A percentile compares a stretch with the other conserved stretches of the same genome.
These are phyloP conservation scores for Turnix velox DNA, from an alignment of 2,113 vertebrate genomes.

Conservation along the genomic window DNA sequence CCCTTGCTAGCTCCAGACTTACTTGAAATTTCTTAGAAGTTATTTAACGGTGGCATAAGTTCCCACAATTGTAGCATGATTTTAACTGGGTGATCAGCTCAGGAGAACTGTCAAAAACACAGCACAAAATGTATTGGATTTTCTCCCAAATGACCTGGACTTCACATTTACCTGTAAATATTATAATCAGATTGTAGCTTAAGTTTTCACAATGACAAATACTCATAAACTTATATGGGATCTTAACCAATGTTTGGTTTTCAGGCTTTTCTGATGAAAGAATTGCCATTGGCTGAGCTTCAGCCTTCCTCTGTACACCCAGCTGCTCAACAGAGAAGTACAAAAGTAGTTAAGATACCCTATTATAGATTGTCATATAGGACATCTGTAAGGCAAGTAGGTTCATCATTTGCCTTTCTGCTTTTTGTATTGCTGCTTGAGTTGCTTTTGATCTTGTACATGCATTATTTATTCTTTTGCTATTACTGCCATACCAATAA, in stretches of 20 bases:
- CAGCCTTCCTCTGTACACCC: not conserved
- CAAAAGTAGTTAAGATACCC: not conserved
- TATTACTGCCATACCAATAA: not conserved
- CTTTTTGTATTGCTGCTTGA: not conserved
- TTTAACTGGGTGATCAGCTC: not conserved
- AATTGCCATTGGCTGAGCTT: not conserved
- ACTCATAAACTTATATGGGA: not conserved
- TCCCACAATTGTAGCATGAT: not conserved
- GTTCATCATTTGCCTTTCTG: not conserved
- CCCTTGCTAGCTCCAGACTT: not conserved
- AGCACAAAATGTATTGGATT: not conserved
- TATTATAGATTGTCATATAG: not conserved
- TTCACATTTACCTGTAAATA: not conserved
- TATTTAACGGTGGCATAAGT: not conserved
- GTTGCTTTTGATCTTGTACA: not conserved
- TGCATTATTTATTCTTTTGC: not conserved
- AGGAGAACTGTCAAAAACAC: not conserved
- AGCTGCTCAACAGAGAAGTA: not conserved
- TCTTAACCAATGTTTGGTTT: not conserved
- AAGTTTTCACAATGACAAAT: not conserved
- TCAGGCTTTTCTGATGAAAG: not conserved
- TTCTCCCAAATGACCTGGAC: not conserved
- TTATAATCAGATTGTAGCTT: not conserved
- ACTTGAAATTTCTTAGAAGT: not conserved
- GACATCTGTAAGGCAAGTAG: not conserved